These are phyloP conservation scores for Rhadinocentrus ornatus DNA, from an alignment of 2,797 vertebrate species.

Conservation along the genomic window DNA sequence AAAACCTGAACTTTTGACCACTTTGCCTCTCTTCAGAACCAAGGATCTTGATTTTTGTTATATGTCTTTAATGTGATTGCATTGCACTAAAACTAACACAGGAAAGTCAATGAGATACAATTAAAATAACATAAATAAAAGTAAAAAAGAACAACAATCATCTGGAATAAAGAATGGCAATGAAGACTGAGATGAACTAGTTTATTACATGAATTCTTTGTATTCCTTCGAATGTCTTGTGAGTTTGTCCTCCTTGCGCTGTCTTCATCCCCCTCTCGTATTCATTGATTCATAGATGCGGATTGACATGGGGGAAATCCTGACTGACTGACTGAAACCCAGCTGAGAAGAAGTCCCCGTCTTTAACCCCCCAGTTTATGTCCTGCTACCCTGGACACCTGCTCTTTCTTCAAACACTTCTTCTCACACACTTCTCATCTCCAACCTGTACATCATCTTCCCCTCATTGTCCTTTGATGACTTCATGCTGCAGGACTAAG, in stretches of 20 bases:
- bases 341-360: conserved; percentile 17
- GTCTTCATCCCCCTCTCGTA: conserved; percentile 37
- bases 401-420: background rate
- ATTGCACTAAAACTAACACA: background rate
- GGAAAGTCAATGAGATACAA: background rate
- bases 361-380: background rate
- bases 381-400: background rate
- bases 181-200: background rate
- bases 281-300: conserved; percentile 47
- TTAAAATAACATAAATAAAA: background rate
- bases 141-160: background rate
- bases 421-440: background rate
- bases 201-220: background rate
- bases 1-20: no score
- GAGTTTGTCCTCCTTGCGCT: conserved; percentile 20
- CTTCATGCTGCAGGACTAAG: conserved; percentile 14
- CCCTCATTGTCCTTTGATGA: background rate
- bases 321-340: conserved; percentile 49
- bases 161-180: background rate
- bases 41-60: no score
- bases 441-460: conserved; percentile 12
- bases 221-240: background rate
- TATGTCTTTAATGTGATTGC: background rate
- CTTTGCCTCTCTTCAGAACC: no score
- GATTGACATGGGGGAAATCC: conserved; percentile 52